Base-by-base conservation (phyloP, 1,140 invertebrate genomes). In the Anastrepha obliqua region DNA sequence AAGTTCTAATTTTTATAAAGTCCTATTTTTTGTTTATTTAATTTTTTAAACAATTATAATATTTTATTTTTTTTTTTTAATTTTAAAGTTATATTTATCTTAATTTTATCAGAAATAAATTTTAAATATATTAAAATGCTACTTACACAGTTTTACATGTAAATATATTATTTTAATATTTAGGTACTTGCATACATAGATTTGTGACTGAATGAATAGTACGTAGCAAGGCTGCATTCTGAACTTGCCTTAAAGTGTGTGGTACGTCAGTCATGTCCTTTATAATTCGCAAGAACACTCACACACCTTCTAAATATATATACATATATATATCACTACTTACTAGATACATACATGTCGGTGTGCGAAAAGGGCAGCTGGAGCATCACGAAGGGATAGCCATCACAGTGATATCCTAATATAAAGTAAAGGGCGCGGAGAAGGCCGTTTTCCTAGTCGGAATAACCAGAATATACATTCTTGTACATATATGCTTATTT, bases 1-100 rank as follows among this genome's bases (percentile, higher is more conserved):
- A 96, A 88, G 13, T 42, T 11, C 15, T 4, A 47, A 0, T 55
- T 55, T 55, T 55, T 55, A 11, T 55, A 55, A 29, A 29, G 1
- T 29, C 29, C 29, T 29, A 29, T 39, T 29, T 29, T 42, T 74
- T 65, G 44, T 74, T 47, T 5, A 1, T 62, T 13, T n/a, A 6
- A 62, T 17, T 62, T 62, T 62, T 62, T 1, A 17, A 58, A 8
- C 55, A 58, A 58, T 58, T 13, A 62, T 17, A 13, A 1, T 62
- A 62, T 62, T 62, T 0, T 1, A 17, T 62, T 62, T n/a, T 62
- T 5, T 62, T 5, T 62, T 62, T 62, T 11, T 5, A 62, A 17
- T 62, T 62, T 62, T 62, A 17, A 62, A 17, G 9, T 17, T 62
- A 8, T 62, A n/a, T n/a, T n/a, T n/a, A 17, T 62, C 4, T 62